Base-by-base conservation (phyloP, 2,797 vertebrate genomes). In the Hippocampus kuda region DNA sequence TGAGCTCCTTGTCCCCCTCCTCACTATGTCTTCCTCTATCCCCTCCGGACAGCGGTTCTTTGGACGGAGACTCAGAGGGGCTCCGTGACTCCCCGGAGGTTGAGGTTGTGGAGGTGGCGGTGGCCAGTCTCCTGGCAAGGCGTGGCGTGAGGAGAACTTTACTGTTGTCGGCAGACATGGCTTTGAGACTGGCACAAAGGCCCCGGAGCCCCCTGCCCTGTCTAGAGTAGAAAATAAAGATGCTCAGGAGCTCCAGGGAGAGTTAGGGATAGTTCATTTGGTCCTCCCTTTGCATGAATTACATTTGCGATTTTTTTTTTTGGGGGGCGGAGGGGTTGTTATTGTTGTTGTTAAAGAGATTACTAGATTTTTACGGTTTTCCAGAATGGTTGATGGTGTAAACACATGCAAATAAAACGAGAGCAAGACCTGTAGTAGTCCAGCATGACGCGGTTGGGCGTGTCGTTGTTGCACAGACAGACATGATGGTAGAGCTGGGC, bases 401-500 rank as follows among this genome's bases (percentile, higher is more conserved):
- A 62, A 12, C 1, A 4, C 10, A 22, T 65, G 26, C 15, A 4
- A 24, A 38, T 11, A 53, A 54, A 67, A 67, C 8, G 2, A 13
- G 11, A 26, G 26, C 20, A 2, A 41, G 27, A 68, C 88, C 88
- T 89, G 78, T 98, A 98, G 84, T 97, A 98, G 87, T 99, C 96
- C 88, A 99, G 90, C 95, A 94, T 97, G 68, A 99, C 94, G 12
- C 95, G 92, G 84, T 95, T 96, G 5, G 97, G 97, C 0, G 95
- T 98, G 88, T 99, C 96, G 0, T 98, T 96, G 84, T 99, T 98
- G 89, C 96, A 98, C 72, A 99, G 86, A 88, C 96, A 99, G 51
- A 99, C 94, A 0, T 99, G 97, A 81, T 98, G 94, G 82, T 98
- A 99, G 46, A 99, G 93, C 86, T 97, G 95, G 12, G 96, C 96